These are phyloP conservation scores for Corythucha ciliata DNA, from an alignment of 2,888 invertebrate genomes.

Conservation along the genomic window DNA sequence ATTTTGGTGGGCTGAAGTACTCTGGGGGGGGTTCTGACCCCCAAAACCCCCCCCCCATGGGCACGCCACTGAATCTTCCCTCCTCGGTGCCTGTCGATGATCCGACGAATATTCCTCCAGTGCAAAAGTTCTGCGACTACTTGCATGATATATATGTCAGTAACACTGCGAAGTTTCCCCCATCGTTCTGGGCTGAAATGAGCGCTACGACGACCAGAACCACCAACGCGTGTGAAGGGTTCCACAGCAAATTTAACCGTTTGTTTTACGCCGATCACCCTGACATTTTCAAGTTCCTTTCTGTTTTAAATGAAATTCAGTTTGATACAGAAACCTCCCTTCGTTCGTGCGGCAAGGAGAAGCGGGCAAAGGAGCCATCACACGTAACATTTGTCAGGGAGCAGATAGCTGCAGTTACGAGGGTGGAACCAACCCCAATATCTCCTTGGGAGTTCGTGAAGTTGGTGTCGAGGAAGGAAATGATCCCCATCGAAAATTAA, in stretches of 20 bases:
- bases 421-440: neutral
- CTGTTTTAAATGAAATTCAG: neutral
- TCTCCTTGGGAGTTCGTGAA: neutral
- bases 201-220: neutral
- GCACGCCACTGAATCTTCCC: no score
- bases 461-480: neutral
- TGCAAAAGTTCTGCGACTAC: slow-evolving; percentile 1
- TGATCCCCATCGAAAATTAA: neutral
- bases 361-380: neutral
- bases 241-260: neutral
- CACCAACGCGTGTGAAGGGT: neutral
- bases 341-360: neutral
- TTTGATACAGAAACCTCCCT: neutral
- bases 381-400: neutral
- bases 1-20: no score
- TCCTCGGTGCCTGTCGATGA: no score
- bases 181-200: neutral
- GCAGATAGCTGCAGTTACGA: neutral
- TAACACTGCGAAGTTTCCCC: neutral
- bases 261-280: neutral
- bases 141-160: neutral
- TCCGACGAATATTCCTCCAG: neutral
- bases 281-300: neutral
- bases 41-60: no score
- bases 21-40: no score